Evolutionary conservation across 1,140 invertebrate genomes (phyloP).

Genomic region (Drosophila littoralis): DNA sequence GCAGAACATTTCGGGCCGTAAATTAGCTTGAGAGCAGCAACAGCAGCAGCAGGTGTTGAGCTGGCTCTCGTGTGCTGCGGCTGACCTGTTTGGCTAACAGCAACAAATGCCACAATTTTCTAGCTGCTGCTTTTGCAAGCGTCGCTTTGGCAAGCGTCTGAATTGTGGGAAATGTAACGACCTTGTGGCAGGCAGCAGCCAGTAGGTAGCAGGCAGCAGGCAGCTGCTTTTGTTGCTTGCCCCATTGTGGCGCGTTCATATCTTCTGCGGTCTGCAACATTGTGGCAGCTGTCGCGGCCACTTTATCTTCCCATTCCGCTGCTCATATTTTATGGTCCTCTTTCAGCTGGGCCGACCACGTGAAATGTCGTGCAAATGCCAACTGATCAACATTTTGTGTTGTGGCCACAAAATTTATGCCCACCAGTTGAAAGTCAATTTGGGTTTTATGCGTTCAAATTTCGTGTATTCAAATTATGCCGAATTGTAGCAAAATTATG

Average conservation of each 20-base stretch:
- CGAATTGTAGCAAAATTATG: conserved; percentile 27
- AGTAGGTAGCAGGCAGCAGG: conserved; percentile 5
- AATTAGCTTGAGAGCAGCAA: conserved; percentile 39
- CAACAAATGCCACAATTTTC: conserved; percentile 64
- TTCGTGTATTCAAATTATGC: conserved; percentile 32
- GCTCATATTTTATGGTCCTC: conserved; percentile 50
- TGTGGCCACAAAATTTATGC: conserved; percentile 52
- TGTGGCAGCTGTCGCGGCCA: conserved; percentile 27
- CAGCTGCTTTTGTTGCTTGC: conserved; percentile 5
- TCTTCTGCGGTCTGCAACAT: conserved; percentile 15
- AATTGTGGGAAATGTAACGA: conserved; percentile 62
- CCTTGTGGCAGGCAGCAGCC: conserved; percentile 34
- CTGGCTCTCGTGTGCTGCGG: neutral
- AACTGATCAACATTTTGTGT: conserved; percentile 51
- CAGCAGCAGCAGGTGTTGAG: conserved; percentile 44
- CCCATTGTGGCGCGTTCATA: conserved; percentile 5
- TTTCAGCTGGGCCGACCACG: conserved; percentile 16
- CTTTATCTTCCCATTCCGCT: conserved; percentile 47
- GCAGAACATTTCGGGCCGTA: conserved; percentile 43
- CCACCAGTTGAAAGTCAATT: conserved; percentile 45
- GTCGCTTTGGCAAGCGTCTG: conserved; percentile 55
- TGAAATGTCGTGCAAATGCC: conserved; percentile 57
- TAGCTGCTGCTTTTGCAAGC: conserved; percentile 56
- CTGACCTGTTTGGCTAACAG: conserved; percentile 6
- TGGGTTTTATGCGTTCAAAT: conserved; percentile 19